phyloP scores from a whole-genome alignment of 2,888 invertebrate genomes.

The Drosophila maculinotata region DNA sequence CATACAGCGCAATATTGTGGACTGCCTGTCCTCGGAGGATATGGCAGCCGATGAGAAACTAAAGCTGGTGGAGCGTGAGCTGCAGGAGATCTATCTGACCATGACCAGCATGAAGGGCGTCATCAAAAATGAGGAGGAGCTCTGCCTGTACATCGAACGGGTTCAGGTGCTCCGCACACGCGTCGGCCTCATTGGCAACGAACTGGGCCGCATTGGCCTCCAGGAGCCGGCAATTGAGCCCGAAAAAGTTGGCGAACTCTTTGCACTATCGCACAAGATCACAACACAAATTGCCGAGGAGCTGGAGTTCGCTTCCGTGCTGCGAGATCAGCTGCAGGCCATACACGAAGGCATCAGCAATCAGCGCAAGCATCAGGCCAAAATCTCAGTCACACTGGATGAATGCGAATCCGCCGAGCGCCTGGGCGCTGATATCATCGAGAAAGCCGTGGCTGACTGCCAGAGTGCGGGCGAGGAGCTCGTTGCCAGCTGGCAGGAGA shows the following conservation, averaged over 20 bases:
- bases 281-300: constrained; percentile 91
- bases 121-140: constrained; percentile 93
- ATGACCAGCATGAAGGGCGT: constrained; percentile 91
- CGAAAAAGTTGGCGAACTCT: constrained; percentile 90
- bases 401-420: constrained; percentile 91
- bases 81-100: constrained; percentile 90
- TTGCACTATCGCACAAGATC: constrained; percentile 89
- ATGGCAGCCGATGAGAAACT: constrained; percentile 91
- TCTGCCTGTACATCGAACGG: constrained; percentile 92
- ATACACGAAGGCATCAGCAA: constrained; percentile 90
- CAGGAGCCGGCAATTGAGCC: constrained; percentile 89
- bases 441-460: constrained; percentile 91
- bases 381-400: constrained; percentile 88
- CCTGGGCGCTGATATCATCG: constrained; percentile 91
- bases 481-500: constrained; percentile 90
- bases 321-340: constrained; percentile 91
- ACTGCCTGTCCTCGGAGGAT: constrained; percentile 90
- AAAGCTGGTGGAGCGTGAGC: constrained; percentile 90
- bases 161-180: constrained; percentile 91
- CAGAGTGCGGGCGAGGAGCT: constrained; percentile 90
- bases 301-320: constrained; percentile 89
- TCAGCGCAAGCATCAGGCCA: constrained; percentile 89
- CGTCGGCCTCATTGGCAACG: constrained; percentile 92
- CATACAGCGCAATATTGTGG: constrained; percentile 89
- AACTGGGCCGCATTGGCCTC: constrained; percentile 91